A percentile compares a stretch with the other conserved stretches of the same genome.
Evolutionary conservation across 2,888 invertebrate species (phyloP).

Genomic region (Tachina lurida): DNA sequence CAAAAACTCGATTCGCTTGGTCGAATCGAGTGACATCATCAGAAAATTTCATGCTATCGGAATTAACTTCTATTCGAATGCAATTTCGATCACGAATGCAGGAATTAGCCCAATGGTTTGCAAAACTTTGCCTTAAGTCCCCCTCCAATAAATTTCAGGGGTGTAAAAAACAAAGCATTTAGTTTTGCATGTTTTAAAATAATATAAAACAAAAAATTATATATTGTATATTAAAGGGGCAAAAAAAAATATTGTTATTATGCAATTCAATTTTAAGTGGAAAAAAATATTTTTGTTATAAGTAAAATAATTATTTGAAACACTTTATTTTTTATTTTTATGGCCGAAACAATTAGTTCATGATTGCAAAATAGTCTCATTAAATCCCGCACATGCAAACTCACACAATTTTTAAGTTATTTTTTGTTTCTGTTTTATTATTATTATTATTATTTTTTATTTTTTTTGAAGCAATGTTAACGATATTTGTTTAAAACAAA

Average conservation of each 20-base stretch:
- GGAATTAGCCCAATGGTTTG: no score
- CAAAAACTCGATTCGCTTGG: no score
- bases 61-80: no score
- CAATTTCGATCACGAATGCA: no score
- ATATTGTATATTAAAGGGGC: no score
- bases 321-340: slow-evolving; percentile 20
- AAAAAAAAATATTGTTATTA: slow-evolving; percentile 18
- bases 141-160: background rate
- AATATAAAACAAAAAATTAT: background rate
- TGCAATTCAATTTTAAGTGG: slow-evolving; percentile 16
- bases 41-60: no score
- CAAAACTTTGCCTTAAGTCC: background rate
- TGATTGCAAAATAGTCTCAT: slow-evolving; percentile 35
- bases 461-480: background rate
- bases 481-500: slow-evolving; percentile 31
- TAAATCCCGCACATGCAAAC: background rate
- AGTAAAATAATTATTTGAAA: slow-evolving; percentile 38
- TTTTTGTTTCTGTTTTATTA: background rate
- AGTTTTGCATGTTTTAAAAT: slow-evolving; percentile 36
- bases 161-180: slow-evolving; percentile 10
- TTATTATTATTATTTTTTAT: no score
- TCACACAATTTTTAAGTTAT: slow-evolving; percentile 3
- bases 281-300: slow-evolving; percentile 13
- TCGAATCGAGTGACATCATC: no score
- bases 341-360: slow-evolving; percentile 33